phyloP scores from a whole-genome alignment of 2,797 vertebrate genomes.

The Pristis pectinata region DNA sequence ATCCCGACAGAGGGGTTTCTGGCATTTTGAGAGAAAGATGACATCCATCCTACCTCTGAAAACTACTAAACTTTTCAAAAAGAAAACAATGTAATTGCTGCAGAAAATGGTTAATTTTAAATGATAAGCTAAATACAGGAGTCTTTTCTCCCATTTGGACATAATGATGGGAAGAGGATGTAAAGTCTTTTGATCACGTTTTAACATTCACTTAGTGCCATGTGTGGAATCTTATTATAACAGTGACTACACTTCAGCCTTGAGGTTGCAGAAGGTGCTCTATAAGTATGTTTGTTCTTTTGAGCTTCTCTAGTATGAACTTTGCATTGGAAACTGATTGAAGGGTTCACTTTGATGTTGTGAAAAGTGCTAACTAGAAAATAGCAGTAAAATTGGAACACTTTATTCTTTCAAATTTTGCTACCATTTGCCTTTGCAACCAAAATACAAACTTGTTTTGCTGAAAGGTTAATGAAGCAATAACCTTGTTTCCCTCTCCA shows the following conservation, averaged over 20 bases:
- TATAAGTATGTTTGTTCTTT: background rate
- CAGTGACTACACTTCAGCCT: background rate
- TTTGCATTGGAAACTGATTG: background rate
- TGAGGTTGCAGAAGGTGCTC: background rate
- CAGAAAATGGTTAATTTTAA: background rate
- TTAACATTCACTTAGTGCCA: background rate
- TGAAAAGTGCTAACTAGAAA: background rate
- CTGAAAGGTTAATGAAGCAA: no score
- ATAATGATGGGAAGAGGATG: background rate
- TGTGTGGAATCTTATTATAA: background rate
- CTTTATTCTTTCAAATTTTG: background rate
- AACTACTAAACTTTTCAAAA: no score
- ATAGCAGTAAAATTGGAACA: background rate
- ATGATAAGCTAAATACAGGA: background rate
- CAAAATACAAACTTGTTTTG: background rate
- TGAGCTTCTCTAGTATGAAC: background rate
- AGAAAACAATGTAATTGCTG: no score
- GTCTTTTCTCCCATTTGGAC: background rate
- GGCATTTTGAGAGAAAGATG: no score
- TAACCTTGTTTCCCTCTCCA: no score
- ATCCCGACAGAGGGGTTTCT: no score
- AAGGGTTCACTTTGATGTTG: background rate
- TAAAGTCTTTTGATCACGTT: background rate
- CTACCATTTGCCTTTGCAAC: background rate
- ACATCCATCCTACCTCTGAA: no score